Percentiles rank a stretch among this genome's conserved stretches.
Conservation (phyloP, 2,797 vertebrate species). For the Falco cherrug region DNA sequence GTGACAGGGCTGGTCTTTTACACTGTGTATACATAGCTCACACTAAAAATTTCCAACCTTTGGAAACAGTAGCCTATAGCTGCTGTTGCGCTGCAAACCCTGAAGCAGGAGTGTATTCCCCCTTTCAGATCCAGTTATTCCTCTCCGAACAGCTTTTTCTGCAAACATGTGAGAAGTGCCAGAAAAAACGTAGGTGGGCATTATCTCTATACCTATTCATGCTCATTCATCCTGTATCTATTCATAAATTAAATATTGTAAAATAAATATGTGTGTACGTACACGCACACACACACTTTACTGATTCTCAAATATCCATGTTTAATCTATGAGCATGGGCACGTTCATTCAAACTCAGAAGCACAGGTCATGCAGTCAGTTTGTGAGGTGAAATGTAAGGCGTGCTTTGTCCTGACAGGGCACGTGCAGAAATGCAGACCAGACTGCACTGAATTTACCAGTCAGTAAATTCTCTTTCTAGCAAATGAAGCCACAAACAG, state of each 20-base stretch:
- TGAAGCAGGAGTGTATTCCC: fast-evolving
- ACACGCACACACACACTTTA: background rate
- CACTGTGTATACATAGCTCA: background rate
- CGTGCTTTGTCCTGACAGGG: background rate
- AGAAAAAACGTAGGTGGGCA: background rate
- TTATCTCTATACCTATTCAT: background rate
- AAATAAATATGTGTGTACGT: background rate
- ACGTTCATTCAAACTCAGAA: background rate
- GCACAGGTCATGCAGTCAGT: background rate
- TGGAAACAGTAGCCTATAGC: background rate
- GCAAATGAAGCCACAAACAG: constrained; percentile 22
- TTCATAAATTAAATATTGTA: background rate
- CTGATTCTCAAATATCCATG: background rate
- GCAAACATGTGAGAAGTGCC: background rate
- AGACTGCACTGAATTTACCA: background rate
- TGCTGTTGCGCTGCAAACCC: background rate
- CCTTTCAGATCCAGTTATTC: background rate
- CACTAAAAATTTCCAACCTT: background rate
- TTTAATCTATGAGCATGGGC: background rate
- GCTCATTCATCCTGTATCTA: background rate
- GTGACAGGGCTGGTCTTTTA: background rate
- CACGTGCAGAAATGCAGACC: background rate
- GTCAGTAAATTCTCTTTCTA: background rate
- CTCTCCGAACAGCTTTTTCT: background rate
- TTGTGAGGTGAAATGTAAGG: background rate